These are phyloP conservation scores for Hippocampus barbouri DNA, from an alignment of 2,113 vertebrate species.

Conservation along the genomic window DNA sequence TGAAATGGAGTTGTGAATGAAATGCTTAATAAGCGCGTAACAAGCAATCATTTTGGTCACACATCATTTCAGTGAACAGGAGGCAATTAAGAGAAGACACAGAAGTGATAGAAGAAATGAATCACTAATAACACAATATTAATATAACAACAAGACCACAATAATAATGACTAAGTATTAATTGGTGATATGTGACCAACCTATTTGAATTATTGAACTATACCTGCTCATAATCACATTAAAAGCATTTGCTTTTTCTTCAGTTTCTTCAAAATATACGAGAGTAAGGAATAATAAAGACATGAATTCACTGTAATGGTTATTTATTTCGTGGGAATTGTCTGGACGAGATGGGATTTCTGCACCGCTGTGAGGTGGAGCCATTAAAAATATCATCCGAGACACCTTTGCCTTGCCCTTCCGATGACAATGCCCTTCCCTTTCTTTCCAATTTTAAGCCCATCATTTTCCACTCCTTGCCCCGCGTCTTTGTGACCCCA, in stretches of 20 bases:
- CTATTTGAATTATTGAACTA: no score
- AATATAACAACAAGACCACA: neutral
- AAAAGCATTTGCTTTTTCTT: neutral
- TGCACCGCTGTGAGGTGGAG: conserved; percentile 27
- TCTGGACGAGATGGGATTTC: conserved; percentile 41
- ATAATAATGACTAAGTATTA: conserved; percentile 9
- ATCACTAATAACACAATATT: conserved; percentile 3
- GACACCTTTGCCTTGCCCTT: conserved; percentile 63
- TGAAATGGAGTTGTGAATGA: conserved; percentile 47
- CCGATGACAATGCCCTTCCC: conserved; percentile 70
- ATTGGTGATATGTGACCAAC: conserved; percentile 5
- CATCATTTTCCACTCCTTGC: conserved; percentile 41
- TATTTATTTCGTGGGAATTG: conserved; percentile 31
- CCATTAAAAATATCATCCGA: conserved; percentile 39
- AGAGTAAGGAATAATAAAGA: no score
- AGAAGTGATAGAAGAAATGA: neutral
- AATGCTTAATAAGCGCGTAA: conserved; percentile 70
- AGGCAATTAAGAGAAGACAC: neutral
- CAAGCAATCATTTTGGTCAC: conserved; percentile 55
- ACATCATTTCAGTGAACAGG: conserved; percentile 42
- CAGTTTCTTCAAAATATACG: neutral
- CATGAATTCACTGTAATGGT: no score
- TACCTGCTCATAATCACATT: no score
- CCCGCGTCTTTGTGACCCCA: conserved; percentile 35
- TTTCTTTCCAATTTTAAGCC: conserved; percentile 55